Evolutionary conservation across 92 coral and sea anemone species (phyloP).

Genomic region (Zoanthus sansibaricus): DNA sequence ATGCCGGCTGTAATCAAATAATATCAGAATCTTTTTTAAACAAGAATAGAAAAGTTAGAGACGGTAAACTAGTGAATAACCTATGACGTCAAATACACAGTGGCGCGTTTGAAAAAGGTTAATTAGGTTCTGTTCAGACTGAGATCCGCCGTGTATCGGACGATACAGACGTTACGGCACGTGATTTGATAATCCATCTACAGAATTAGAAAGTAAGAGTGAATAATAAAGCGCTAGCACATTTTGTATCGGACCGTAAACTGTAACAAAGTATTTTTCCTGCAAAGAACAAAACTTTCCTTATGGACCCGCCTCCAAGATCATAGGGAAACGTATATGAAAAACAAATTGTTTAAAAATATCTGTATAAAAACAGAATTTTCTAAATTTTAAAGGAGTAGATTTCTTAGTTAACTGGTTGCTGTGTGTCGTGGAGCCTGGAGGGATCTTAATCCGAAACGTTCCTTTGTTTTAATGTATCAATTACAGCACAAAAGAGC

Average conservation of each 20-base stretch:
- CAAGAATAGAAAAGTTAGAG: background rate
- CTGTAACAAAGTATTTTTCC: background rate
- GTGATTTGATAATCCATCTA: background rate
- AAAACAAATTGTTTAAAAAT: background rate
- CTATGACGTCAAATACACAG: no score
- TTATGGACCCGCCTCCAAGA: background rate
- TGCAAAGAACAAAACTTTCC: background rate
- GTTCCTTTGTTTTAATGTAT: background rate
- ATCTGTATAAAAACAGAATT: background rate
- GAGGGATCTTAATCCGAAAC: background rate
- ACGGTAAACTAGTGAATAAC: background rate
- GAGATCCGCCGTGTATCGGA: no score
- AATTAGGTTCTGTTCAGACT: no score
- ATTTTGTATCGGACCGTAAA: background rate
- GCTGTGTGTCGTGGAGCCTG: background rate
- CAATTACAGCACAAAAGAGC: background rate
- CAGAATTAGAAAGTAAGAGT: constrained; percentile 14
- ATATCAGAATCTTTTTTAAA: constrained; percentile 2
- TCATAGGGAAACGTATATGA: background rate
- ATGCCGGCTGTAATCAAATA: background rate
- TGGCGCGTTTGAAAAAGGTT: no score
- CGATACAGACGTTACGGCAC: no score
- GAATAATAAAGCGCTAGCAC: background rate
- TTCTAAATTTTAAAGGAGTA: no score
- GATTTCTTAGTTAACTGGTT: no score